Evolutionary conservation across 2,888 invertebrate species (phyloP), one percentile per base, ranked within the genome.

Genomic region (Eupithecia exiguata): DNA sequence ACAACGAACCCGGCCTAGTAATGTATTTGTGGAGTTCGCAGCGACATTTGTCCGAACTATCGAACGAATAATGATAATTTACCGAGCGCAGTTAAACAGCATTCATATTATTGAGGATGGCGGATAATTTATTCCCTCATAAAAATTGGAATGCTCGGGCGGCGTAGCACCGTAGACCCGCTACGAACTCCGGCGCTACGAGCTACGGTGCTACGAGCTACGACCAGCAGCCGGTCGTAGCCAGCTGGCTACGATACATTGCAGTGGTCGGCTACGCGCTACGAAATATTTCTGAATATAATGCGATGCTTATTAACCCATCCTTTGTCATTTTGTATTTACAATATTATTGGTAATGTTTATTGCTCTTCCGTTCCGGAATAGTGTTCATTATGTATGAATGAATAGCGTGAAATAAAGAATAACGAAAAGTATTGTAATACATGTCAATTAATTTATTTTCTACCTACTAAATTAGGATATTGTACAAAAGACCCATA

Each of bases 11-110:
- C 49, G 49, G 49, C 49, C 3, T 49, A 49, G 0, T 49, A 49
- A n/a, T 1, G 9, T n/a, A n/a, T 49, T 49, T n/a, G 49, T n/a
- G 49, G n/a, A n/a, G 49, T n/a, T n/a, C n/a, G 49, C 9, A 49
- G 49, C 49, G n/a, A n/a, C n/a, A 49, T 49, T 49, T 49, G n/a
- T 49, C 53, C 10, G 10, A 53, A 53, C 53, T 53, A 53, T 53
- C 53, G 4, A 10, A 53, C 72, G 62, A 74, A 75, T 76, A 77
- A 78, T 78, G 77, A 81, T 79, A 76, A 81, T 80, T 80, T 74
- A 77, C 75, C 61, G 73, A 77, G 58, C 72, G 77, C 78, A 77
- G 76, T 79, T 78, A 76, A 77, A 79, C 76, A 76, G 75, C 78
- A 70, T 72, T 74, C 66, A 79, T 81, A 81, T 79, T 79, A 81